Evolutionary conservation across 92 coral and sea anemone genomes (phyloP), one percentile per base, ranked within the genome.

Genomic region (Zoanthus gigantus): DNA sequence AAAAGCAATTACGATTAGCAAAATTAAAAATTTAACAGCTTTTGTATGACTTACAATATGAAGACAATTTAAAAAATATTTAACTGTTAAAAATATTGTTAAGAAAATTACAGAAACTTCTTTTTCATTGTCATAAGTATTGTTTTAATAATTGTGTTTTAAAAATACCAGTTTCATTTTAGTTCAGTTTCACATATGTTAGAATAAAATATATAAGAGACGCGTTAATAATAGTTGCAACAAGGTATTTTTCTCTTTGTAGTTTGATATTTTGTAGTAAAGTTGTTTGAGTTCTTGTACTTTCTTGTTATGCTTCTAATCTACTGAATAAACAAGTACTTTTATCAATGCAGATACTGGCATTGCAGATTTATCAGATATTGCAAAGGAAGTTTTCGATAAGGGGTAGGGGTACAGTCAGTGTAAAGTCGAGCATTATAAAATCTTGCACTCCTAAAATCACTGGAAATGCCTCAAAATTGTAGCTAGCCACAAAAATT

Each of bases 81-180:
- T 58, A 58, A 58, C 65, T 58, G 65, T 58, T 58, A 58, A 15
- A 13, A 58, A 15, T 58, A 15, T 58, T 58, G 0, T 58, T 58
- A 17, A 58, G 65, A 58, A 58, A 16, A 58, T 58, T 58, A 58
- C 65, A 57, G 65, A 58, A 58, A 58, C 17, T 58, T 58, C 28
- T 58, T 58, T 58, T 58, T 58, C 18, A n/a, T 61, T n/a, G 29
- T 61, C 69, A 63, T n/a, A 63, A 63, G 9, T n/a, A n/a, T 63
- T 17, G 1, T 63, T 63, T 63, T 63, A 63, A 63, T 63, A 11
- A 10, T 63, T 63, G 69, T 63, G 69, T 63, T 63, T 63, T 63
- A 63, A 30, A 63, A 63, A 63, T 63, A 63, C 69, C 69, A 63
- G 69, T 63, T 63, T 63, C 69, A 63, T 63, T 63, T 63, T 32